Percentiles rank a stretch among this genome's conserved stretches.
phyloP scores from a whole-genome alignment of 1,140 invertebrate species.

The Episyrphus balteatus region DNA sequence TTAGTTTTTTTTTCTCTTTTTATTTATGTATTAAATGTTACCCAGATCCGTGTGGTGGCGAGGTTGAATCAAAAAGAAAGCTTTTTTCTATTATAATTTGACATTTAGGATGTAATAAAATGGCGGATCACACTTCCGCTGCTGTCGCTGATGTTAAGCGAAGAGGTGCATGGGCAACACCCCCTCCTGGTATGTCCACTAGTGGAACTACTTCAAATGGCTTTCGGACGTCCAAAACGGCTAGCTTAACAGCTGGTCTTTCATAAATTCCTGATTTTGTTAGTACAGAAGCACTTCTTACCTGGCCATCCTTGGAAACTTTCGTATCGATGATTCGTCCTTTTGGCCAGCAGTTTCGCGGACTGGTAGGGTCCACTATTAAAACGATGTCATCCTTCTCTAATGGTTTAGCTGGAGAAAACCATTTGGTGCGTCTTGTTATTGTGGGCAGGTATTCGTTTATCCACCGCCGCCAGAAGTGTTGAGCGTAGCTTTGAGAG shows the following conservation, averaged over 20 bases:
- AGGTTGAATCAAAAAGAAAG: too few species aligned
- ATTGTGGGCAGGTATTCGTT: slow-evolving; percentile 8
- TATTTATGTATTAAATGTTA: too few species aligned
- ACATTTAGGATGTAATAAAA: too few species aligned
- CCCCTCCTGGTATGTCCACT: too few species aligned
- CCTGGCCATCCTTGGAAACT: neutral
- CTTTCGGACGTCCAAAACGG: neutral
- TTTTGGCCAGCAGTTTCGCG: neutral
- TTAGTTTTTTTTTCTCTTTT: too few species aligned
- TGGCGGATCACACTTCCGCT: too few species aligned
- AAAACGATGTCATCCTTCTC: neutral
- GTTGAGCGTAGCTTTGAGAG: slow-evolving; percentile 1
- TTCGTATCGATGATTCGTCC: neutral
- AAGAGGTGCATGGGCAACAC: too few species aligned
- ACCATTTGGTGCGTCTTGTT: slow-evolving; percentile 6
- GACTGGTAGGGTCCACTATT: neutral
- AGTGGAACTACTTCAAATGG: too few species aligned
- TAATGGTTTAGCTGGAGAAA: neutral
- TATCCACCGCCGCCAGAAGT: slow-evolving; percentile 8
- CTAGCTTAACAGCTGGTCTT: neutral
- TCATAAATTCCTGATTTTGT: neutral
- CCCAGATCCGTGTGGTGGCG: too few species aligned
- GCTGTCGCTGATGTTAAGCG: too few species aligned
- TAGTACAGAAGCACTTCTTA: neutral
- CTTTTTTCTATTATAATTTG: too few species aligned